Conservation (phyloP, 2,888 invertebrate genomes). For the Caenorhabditis uteleia region DNA sequence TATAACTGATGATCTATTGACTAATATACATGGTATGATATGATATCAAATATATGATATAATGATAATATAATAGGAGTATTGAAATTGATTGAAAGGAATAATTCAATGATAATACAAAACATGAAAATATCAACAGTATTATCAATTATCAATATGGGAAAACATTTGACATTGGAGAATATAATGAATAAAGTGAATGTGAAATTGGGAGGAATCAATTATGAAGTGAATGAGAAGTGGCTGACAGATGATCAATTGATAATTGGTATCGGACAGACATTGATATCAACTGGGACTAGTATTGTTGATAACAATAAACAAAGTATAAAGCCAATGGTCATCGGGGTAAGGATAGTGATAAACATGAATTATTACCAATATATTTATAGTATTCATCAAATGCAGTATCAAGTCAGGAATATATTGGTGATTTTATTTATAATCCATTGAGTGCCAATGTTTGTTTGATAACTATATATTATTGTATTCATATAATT, state of each 20-base stretch:
- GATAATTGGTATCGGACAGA: conserved; percentile 10
- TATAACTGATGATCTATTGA: conserved; percentile 28
- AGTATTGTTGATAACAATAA: neutral
- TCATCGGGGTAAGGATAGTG: conserved; percentile 49
- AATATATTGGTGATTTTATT: conserved; percentile 52
- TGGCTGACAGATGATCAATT: conserved; percentile 27
- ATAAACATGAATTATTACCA: no score
- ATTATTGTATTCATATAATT: neutral
- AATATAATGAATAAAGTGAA: conserved; percentile 60
- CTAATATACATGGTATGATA: conserved; percentile 18
- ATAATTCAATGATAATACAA: conserved; percentile 13
- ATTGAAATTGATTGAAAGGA: conserved; percentile 15
- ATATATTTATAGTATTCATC: conserved; percentile 28
- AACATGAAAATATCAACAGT: conserved; percentile 21
- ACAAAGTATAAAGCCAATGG: no score
- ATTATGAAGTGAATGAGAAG: conserved; percentile 37
- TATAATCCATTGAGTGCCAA: conserved; percentile 10
- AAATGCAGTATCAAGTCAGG: conserved; percentile 40
- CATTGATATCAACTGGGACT: neutral
- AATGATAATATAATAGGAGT: conserved; percentile 8
- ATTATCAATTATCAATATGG: conserved; percentile 11
- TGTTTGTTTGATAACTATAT: conserved; percentile 2
- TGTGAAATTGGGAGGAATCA: conserved; percentile 60
- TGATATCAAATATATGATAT: no score
- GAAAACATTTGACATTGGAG: conserved; percentile 46